Conservation (phyloP, 2,888 invertebrate genomes). For the Caenorhabditis doughertyi region DNA sequence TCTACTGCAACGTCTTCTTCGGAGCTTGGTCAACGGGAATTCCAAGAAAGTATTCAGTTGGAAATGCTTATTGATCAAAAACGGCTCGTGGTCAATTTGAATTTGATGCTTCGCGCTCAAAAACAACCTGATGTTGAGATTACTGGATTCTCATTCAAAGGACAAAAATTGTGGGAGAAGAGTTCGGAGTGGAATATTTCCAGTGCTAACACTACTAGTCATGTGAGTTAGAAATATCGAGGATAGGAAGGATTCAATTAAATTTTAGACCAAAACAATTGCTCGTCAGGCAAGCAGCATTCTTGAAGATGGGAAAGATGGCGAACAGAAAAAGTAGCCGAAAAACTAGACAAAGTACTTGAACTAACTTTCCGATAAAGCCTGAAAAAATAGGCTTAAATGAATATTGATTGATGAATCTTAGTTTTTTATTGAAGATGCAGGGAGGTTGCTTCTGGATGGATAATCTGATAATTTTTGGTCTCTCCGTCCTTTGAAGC, state of each 20-base stretch:
- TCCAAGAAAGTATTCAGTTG: conserved; percentile 31
- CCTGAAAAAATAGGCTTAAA: background rate
- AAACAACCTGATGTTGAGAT: conserved; percentile 52
- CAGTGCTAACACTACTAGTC: conserved; percentile 54
- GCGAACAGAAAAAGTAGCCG: background rate
- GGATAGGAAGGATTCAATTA: background rate
- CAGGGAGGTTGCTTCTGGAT: no score
- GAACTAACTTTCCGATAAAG: background rate
- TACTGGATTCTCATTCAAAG: conserved; percentile 42
- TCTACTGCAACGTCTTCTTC: background rate
- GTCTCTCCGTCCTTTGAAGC: no score
- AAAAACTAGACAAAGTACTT: background rate
- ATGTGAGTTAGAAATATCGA: conserved; percentile 7
- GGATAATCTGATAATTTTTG: no score
- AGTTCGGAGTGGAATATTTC: conserved; percentile 56
- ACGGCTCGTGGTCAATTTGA: conserved; percentile 25
- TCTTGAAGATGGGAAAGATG: conserved; percentile 10
- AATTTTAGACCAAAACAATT: conserved; percentile 49
- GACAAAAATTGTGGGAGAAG: conserved; percentile 57
- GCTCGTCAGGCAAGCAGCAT: conserved; percentile 50
- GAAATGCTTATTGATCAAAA: conserved; percentile 48
- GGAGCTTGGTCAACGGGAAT: conserved; percentile 2
- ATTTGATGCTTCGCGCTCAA: conserved; percentile 28
- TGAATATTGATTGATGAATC: background rate
- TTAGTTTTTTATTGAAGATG: no score